Base-by-base conservation (phyloP, 2,888 invertebrate genomes). In the Drosophila tripunctata region DNA sequence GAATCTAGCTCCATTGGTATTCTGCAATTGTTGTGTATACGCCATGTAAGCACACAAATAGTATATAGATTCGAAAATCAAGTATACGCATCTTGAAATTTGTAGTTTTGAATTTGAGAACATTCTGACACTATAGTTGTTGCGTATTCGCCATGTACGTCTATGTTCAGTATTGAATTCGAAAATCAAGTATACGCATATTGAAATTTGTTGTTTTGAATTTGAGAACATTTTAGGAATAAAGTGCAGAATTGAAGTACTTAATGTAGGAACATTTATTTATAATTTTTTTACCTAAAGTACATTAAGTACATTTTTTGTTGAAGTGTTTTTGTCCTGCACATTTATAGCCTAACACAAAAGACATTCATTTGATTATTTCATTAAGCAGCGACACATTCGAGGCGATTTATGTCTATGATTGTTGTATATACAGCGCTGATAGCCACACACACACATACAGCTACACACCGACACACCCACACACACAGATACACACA, bases 21-120 rank as follows among this genome's bases (percentile, higher is more conserved):
- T 51, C 51, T 55, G 44, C 68, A 75, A 72, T 67, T 75, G 70
- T 73, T 69, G 65, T 72, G 64, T 66, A 71, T 84, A 67, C 67
- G 62, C 54, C 41, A 14, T 14, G 43, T 60, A 8, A 30, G 40
- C 12, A 7, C 24, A 15, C 36, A 3, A 1, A 48, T 14, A n/a
- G n/a, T n/a, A n/a, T n/a, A n/a, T n/a, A n/a, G n/a, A n/a, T n/a
- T n/a, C n/a, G n/a, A n/a, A n/a, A n/a, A n/a, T n/a, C n/a, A n/a
- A n/a, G n/a, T n/a, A n/a, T n/a, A n/a, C n/a, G n/a, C n/a, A n/a
- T n/a, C n/a, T n/a, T n/a, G n/a, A n/a, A n/a, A n/a, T n/a, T n/a
- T n/a, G n/a, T 19, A 22, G 14, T 10, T 6, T 10, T 12, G 10
- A 8, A 35, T 22, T 12, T 24, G 10, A 22, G 17, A n/a, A n/a